phyloP scores from a whole-genome alignment of 2,888 invertebrate species.

The Stramonita haemastoma region DNA sequence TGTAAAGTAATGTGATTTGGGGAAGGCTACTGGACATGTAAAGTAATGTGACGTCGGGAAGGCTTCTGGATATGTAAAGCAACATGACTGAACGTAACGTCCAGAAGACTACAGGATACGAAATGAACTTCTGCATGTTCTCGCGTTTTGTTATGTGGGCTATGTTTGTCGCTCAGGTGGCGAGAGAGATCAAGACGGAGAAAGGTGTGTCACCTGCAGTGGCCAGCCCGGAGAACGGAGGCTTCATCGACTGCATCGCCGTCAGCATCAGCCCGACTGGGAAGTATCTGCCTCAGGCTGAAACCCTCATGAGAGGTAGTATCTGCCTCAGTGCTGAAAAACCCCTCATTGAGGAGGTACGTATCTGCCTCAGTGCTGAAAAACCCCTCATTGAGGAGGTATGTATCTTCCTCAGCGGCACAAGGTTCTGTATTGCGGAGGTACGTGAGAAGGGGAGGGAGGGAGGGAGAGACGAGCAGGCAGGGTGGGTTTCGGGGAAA shows the following conservation, averaged over 20 bases:
- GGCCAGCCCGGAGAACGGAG: constrained; percentile 5
- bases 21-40: too few species aligned
- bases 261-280: constrained; percentile 88
- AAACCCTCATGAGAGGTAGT: constrained; percentile 85
- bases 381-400: constrained; percentile 82
- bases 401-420: neutral
- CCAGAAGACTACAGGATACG: too few species aligned
- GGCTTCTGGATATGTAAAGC: too few species aligned
- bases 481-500: neutral
- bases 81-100: too few species aligned
- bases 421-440: neutral
- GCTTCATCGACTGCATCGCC: constrained; percentile 79
- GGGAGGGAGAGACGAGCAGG: neutral
- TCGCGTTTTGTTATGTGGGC: neutral
- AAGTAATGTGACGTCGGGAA: too few species aligned
- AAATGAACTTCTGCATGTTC: neutral
- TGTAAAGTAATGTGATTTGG: too few species aligned
- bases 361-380: constrained; percentile 88
- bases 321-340: constrained; percentile 90
- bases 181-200: constrained; percentile 73
- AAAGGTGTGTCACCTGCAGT: constrained; percentile 47
- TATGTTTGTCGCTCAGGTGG: constrained; percentile 53
- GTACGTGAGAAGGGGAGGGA: neutral
- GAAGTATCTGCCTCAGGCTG: constrained; percentile 91
- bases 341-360: constrained; percentile 81